phyloP scores from a whole-genome alignment of 2,797 vertebrate genomes.

The Selene dorsalis region DNA sequence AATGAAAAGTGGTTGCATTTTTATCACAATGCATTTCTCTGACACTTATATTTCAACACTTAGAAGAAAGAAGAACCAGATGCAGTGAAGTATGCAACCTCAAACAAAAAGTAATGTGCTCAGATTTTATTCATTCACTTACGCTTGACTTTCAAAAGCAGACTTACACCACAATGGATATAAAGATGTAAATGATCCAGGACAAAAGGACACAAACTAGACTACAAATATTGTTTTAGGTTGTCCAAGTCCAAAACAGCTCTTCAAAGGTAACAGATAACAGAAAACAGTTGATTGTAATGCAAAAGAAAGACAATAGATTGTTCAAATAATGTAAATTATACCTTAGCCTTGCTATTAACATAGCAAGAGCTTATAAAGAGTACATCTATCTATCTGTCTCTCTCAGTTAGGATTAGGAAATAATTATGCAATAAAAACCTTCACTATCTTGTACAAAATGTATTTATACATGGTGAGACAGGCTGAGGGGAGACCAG shows the following conservation, averaged over 20 bases:
- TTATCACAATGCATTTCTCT: background rate
- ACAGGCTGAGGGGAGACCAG: background rate
- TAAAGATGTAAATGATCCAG: background rate
- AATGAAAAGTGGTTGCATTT: no score
- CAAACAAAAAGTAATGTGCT: background rate
- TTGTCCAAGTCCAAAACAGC: background rate
- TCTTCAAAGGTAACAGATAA: background rate
- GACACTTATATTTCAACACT: background rate
- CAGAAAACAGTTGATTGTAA: background rate
- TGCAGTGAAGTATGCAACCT: background rate
- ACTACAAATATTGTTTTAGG: background rate
- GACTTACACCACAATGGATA: background rate
- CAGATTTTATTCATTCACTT: background rate
- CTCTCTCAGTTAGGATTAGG: background rate
- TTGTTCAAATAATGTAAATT: background rate
- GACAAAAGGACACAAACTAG: background rate
- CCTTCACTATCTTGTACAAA: background rate
- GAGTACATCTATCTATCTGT: background rate
- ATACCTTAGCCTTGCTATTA: no score
- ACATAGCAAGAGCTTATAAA: background rate
- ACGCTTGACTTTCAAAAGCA: background rate
- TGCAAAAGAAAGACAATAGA: background rate
- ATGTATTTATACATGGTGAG: background rate
- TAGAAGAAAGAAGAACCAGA: background rate
- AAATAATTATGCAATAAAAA: background rate